phyloP scores from a whole-genome alignment of 2,113 vertebrate genomes.

The Pipra filicauda region DNA sequence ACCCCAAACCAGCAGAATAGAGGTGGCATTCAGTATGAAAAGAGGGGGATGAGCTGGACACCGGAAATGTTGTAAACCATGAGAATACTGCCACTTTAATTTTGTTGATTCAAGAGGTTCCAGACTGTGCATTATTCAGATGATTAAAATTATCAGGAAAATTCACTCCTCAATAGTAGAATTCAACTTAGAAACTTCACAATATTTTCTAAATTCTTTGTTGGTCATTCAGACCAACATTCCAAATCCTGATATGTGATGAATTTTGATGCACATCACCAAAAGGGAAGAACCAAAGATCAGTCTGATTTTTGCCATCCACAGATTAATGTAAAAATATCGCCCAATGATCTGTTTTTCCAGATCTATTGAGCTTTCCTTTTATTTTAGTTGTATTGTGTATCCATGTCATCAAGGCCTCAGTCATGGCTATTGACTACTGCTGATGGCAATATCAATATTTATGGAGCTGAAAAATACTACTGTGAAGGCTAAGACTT shows the following conservation, averaged over 20 bases:
- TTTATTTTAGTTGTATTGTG: not conserved
- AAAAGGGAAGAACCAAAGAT: not conserved
- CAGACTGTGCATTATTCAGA: not conserved
- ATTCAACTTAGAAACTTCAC: not conserved
- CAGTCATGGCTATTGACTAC: not conserved
- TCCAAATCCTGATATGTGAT: not conserved
- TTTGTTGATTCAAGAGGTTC: not conserved
- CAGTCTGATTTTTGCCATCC: not conserved
- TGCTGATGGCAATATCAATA: not conserved
- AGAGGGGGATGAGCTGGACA: not conserved
- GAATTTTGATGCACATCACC: not conserved
- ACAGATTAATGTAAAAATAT: not conserved
- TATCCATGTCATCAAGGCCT: not conserved
- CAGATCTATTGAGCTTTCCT: not conserved
- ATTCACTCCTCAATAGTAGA: not conserved
- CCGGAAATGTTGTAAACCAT: not conserved
- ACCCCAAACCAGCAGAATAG: not conserved
- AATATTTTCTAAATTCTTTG: not conserved
- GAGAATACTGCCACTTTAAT: not conserved
- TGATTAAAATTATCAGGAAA: not conserved
- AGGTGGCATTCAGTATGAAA: not conserved
- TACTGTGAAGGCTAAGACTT: not conserved
- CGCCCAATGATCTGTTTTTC: not conserved
- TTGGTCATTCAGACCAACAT: not conserved
- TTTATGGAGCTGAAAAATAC: not conserved